A percentile compares a stretch with the other conserved stretches of the same genome.
Evolutionary conservation across 2,888 invertebrate species (phyloP).

Genomic region (Micoletzkya japonica): DNA sequence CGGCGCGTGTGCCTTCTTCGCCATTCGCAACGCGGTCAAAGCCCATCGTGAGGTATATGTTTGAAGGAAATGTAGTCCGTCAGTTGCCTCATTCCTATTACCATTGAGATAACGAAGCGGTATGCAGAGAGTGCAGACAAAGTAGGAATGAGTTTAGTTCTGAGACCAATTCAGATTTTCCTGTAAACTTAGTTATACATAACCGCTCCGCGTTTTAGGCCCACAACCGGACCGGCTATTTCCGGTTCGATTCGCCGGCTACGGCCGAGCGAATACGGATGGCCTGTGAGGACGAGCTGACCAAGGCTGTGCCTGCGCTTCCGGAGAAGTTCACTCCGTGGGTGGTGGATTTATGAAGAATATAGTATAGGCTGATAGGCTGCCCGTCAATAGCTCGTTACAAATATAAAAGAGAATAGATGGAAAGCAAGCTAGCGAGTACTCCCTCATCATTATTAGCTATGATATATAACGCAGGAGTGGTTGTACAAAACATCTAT

Average conservation of each 20-base stretch:
- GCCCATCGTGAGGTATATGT: slow-evolving; percentile 75
- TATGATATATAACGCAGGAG: no score
- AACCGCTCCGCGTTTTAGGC: background rate
- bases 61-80: background rate
- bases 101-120: no score
- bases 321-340: slow-evolving; percentile 9
- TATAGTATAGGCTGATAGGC: no score
- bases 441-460: no score
- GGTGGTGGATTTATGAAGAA: slow-evolving; percentile 18
- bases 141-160: no score
- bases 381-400: no score
- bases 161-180: background rate
- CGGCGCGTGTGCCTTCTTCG: slow-evolving; percentile 84
- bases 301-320: slow-evolving; percentile 31
- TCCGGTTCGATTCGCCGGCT: slow-evolving; percentile 76
- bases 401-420: no score
- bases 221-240: slow-evolving; percentile 69
- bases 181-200: background rate
- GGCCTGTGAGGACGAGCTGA: slow-evolving; percentile 79
- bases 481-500: no score
- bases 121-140: no score
- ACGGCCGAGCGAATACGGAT: slow-evolving; percentile 85
- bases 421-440: no score
- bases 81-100: no score
- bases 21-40: slow-evolving; percentile 80